A percentile compares a stretch with the other conserved stretches of the same genome.
Evolutionary conservation across 2,113 vertebrate genomes (phyloP).

Genomic region (Myxocyprinus asiaticus): DNA sequence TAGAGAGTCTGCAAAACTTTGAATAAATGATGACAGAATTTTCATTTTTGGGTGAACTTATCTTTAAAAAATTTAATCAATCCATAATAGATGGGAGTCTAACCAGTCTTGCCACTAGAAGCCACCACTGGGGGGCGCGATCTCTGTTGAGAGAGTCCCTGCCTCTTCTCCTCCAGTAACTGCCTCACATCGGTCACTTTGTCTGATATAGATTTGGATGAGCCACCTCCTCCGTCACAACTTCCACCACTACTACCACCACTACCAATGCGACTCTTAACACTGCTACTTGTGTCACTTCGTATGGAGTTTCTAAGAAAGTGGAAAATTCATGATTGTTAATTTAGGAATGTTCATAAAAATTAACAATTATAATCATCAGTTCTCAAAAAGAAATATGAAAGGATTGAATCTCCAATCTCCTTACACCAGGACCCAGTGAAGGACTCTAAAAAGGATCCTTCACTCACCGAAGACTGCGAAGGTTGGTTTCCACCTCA

Average conservation of each 20-base stretch:
- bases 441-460: no score
- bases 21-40: no score
- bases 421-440: no score
- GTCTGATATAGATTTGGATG: constrained; percentile 72
- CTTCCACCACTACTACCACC: neutral
- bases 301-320: constrained; percentile 80
- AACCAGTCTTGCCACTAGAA: constrained; percentile 82
- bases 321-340: neutral
- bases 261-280: constrained; percentile 85
- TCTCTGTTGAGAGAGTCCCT: constrained; percentile 72
- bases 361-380: no score
- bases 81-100: neutral
- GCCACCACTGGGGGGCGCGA: constrained; percentile 55
- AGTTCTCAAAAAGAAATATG: no score
- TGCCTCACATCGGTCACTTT: constrained; percentile 89
- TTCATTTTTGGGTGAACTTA: no score
- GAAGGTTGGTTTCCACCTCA: constrained; percentile 89
- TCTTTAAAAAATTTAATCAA: neutral
- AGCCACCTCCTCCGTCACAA: constrained; percentile 54
- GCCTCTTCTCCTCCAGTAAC: constrained; percentile 92
- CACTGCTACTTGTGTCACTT: constrained; percentile 77
- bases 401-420: no score
- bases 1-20: no score
- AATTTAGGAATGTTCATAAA: no score
- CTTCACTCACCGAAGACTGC: constrained; percentile 84